Base-by-base conservation (phyloP, 2,113 vertebrate genomes). In the Vidua macroura region DNA sequence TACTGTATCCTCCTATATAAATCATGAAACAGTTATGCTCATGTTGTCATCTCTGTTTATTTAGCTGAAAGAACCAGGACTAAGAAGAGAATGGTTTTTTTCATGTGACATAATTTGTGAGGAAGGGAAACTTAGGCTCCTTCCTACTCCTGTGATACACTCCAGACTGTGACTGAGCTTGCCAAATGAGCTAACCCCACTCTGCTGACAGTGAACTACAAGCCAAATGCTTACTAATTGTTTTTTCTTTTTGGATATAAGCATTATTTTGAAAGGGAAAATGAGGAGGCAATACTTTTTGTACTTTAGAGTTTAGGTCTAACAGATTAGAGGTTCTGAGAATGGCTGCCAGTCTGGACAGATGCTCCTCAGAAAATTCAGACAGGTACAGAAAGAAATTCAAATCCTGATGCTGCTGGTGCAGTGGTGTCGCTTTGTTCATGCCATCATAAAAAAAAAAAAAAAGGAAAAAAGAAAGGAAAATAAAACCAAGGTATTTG, bases 301-400 rank as follows among this genome's bases (percentile, higher is more conserved):
- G n/a, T 59, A 43, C 19, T 41, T 90, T 24, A 66, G n/a, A 55
- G 13, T 78, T 86, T 35, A 77, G 68, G 37, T 88, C 27, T 78
- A 74, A 74, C 27, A 75, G n/a, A 21, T 88, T 59, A 81, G 73
- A 92, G 72, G 92, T 46, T 86, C 43, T 87, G 73, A 95, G 93
- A 97, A 97, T 91, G 96, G 94, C 83, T 97, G 97, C 94, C 96
- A 97, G 94, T 94, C 96, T 95, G 84, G 39, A 82, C 51, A 84
- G 80, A 80, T 67, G 64, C 44, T 88, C 87, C 92, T 79, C 59
- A 80, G 90, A 86, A 95, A 95, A 93, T 81, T 93, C 92, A 91
- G 89, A 96, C 46, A 92, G 87, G 91, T 84, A 90, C 62, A 84
- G 78, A 86, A 88, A 88, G 74, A 83, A 78, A 66, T 72, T 68